A percentile compares a stretch with the other conserved stretches of the same genome.
Conservation (phyloP, 2,888 invertebrate species). For the Eupithecia inturbata region DNA sequence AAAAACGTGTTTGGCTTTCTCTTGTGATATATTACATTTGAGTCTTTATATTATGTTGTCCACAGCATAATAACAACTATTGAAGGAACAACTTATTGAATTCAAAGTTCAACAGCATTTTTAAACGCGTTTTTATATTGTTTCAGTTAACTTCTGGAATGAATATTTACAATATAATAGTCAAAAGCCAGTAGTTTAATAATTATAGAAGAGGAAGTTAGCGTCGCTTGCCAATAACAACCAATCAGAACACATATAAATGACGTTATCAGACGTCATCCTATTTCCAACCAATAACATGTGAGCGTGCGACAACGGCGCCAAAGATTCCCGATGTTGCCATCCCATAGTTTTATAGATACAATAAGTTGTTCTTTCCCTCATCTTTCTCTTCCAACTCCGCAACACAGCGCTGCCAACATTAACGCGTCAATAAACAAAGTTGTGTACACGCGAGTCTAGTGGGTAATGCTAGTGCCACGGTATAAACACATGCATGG, state of each 20-base stretch:
- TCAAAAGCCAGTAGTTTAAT: constrained; percentile 37
- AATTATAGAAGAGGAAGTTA: constrained; percentile 33
- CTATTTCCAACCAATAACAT: constrained; percentile 31
- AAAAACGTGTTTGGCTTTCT: background rate
- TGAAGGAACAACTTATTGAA: constrained; percentile 48
- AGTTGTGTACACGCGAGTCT: constrained; percentile 39
- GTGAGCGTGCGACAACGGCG: constrained; percentile 33
- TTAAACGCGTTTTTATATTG: constrained; percentile 38
- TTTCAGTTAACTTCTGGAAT: constrained; percentile 41
- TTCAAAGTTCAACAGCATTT: constrained; percentile 28
- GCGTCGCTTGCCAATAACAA: constrained; percentile 38
- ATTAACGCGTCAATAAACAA: constrained; percentile 33
- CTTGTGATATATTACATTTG: background rate
- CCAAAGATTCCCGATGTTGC: constrained; percentile 35
- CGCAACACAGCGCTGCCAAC: constrained; percentile 67
- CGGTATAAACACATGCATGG: constrained; percentile 42
- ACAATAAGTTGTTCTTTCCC: constrained; percentile 62
- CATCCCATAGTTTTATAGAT: constrained; percentile 33
- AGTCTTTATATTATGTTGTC: constrained; percentile 33
- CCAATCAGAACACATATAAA: constrained; percentile 27
- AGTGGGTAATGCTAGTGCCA: constrained; percentile 47
- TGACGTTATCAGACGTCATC: constrained; percentile 21
- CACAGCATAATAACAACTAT: constrained; percentile 44
- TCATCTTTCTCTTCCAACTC: constrained; percentile 53
- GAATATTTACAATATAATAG: constrained; percentile 40